phyloP scores from a whole-genome alignment of 2,113 vertebrate species.

The Laterallus jamaicensis region DNA sequence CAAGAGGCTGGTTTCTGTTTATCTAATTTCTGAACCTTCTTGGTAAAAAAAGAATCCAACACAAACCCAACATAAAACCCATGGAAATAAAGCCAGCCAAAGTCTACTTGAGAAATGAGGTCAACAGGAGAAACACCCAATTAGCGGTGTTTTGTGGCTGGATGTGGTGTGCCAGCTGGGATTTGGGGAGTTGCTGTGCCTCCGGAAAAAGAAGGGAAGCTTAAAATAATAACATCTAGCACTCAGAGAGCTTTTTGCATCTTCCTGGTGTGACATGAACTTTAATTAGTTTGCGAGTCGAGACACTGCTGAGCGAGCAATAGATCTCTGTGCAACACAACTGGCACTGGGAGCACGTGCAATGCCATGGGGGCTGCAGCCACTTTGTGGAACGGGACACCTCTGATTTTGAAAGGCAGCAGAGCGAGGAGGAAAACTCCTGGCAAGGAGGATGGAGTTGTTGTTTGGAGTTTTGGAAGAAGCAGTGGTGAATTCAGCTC shows the following conservation, averaged over 20 bases:
- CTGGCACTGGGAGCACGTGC: accelerated
- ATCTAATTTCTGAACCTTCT: not conserved
- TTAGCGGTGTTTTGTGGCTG: conserved; percentile 54
- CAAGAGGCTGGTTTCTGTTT: not conserved
- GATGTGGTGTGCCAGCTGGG: conserved; percentile 62
- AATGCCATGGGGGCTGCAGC: not conserved
- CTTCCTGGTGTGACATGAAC: conserved; percentile 35
- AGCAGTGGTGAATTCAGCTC: not conserved
- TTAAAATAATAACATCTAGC: conserved; percentile 58
- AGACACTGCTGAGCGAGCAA: not conserved
- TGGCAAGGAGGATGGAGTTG: not conserved
- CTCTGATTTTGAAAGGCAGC: not conserved
- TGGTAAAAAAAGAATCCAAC: not conserved
- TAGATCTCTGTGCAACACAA: not conserved
- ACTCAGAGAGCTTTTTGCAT: conserved; percentile 36
- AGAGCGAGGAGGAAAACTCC: not conserved
- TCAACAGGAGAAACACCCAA: conserved; percentile 62
- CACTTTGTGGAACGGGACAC: not conserved
- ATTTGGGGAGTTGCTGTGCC: conserved; percentile 14
- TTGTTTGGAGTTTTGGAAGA: not conserved
- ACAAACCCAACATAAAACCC: not conserved
- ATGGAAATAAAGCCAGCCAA: not conserved
- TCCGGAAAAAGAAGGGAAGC: conserved; percentile 52
- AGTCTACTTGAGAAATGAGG: conserved; percentile 53
- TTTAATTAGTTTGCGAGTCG: conserved; percentile 44